A percentile compares a stretch with the other conserved stretches of the same genome.
Conservation (phyloP, 64 coral and sea anemone genomes). For the Astreopora myriophthalma region DNA sequence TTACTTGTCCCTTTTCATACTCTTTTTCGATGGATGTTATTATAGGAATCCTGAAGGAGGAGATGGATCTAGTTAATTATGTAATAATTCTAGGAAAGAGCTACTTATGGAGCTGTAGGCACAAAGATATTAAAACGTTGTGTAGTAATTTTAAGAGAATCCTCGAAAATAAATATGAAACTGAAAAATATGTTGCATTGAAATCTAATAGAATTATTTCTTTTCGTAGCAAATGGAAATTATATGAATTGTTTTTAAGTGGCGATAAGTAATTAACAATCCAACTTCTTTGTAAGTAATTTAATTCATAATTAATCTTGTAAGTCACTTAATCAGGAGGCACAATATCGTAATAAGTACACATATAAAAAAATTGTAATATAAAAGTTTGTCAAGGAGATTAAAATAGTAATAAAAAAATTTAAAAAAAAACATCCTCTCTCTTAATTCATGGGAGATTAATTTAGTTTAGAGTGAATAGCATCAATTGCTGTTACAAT, state of each 20-base stretch:
- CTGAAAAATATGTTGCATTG: background rate
- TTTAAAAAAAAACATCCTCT: too few relatives aligned
- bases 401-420: too few relatives aligned
- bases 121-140: background rate
- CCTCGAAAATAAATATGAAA: background rate
- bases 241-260: background rate
- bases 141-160: background rate
- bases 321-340: too few relatives aligned
- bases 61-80: background rate
- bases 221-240: background rate
- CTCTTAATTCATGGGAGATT: too few relatives aligned
- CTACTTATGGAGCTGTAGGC: background rate
- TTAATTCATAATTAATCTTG: too few relatives aligned
- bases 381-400: too few relatives aligned
- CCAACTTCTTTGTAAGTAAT: too few relatives aligned
- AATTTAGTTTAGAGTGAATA: too few relatives aligned
- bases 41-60: background rate
- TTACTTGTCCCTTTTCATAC: background rate
- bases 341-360: too few relatives aligned
- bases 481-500: too few relatives aligned
- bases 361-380: too few relatives aligned
- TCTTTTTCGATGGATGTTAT: background rate
- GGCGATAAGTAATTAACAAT: too few relatives aligned
- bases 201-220: background rate
- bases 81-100: background rate